These are phyloP conservation scores for Fregetta grallaria DNA, from an alignment of 2,113 vertebrate species.

Conservation along the genomic window DNA sequence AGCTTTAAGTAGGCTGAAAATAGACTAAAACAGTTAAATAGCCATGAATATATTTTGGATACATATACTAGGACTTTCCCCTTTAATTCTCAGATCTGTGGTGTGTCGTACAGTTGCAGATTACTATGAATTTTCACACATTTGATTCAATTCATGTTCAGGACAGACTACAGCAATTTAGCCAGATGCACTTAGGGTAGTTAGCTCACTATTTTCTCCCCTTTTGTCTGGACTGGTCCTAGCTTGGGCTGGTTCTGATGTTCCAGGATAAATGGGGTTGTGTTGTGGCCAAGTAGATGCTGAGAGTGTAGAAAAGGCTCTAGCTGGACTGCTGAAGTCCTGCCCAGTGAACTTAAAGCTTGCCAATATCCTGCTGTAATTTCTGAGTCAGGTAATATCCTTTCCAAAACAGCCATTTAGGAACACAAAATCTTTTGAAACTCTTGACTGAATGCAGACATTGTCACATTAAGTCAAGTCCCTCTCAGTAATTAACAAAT, in stretches of 20 bases:
- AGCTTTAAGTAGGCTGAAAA: not conserved
- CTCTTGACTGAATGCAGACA: not conserved
- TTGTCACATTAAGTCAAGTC: not conserved
- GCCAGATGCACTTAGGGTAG: not conserved
- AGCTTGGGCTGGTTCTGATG: not conserved
- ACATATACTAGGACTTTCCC: not conserved
- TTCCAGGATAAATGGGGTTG: slow-evolving; percentile 13
- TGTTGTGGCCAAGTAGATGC: not conserved
- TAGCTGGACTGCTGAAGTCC: not conserved
- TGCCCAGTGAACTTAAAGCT: not conserved
- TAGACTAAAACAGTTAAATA: not conserved
- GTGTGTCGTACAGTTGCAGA: not conserved
- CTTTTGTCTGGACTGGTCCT: not conserved
- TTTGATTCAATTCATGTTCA: not conserved
- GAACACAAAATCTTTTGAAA: slow-evolving; percentile 10
- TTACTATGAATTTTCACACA: not conserved
- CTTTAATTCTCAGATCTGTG: not conserved
- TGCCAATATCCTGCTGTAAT: slow-evolving; percentile 12
- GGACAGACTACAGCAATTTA: not conserved
- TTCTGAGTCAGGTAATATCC: slow-evolving; percentile 20
- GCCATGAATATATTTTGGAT: not conserved
- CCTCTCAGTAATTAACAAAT: slow-evolving; percentile 1
- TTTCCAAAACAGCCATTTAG: not conserved
- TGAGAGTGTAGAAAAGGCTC: not conserved
- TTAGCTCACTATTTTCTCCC: not conserved